A percentile compares a stretch with the other conserved stretches of the same genome.
These are phyloP conservation scores for Decapterus maruadsi DNA, from an alignment of 2,797 vertebrate genomes.

Conservation along the genomic window DNA sequence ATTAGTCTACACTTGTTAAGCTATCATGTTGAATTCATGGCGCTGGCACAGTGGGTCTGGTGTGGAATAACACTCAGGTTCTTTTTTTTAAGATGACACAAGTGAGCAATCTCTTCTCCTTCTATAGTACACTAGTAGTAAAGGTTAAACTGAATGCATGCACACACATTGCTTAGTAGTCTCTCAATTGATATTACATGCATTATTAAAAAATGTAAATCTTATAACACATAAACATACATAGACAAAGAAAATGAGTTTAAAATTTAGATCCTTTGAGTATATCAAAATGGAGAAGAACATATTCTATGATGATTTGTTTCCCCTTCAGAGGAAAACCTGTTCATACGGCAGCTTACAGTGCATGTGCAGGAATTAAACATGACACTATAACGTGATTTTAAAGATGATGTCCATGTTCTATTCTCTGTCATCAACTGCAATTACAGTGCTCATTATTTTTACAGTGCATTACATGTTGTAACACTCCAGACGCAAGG, in stretches of 20 bases:
- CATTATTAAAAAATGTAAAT: no score
- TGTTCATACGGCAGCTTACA: not conserved
- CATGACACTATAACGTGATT: constrained; percentile 10
- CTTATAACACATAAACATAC: no score
- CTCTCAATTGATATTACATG: no score
- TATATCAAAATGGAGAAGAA: no score
- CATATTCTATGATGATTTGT: not conserved
- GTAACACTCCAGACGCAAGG: not conserved
- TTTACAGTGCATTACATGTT: not conserved
- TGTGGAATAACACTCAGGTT: constrained; percentile 4
- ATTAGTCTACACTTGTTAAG: constrained; percentile 29
- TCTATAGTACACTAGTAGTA: not conserved
- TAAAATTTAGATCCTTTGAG: no score
- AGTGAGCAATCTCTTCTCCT: not conserved
- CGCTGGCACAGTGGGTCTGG: not conserved
- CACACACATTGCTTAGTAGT: no score
- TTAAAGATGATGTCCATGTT: constrained; percentile 24
- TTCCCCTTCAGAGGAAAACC: not conserved
- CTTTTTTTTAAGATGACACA: not conserved
- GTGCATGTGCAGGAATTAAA: not conserved
- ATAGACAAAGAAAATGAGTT: no score
- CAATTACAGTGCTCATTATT: constrained; percentile 2
- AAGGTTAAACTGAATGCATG: no score
- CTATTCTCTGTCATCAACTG: not conserved
- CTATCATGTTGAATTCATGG: constrained; percentile 23